Evolutionary conservation across 2,797 vertebrate species (phyloP).

Genomic region (Cephalopachus bancanus): DNA sequence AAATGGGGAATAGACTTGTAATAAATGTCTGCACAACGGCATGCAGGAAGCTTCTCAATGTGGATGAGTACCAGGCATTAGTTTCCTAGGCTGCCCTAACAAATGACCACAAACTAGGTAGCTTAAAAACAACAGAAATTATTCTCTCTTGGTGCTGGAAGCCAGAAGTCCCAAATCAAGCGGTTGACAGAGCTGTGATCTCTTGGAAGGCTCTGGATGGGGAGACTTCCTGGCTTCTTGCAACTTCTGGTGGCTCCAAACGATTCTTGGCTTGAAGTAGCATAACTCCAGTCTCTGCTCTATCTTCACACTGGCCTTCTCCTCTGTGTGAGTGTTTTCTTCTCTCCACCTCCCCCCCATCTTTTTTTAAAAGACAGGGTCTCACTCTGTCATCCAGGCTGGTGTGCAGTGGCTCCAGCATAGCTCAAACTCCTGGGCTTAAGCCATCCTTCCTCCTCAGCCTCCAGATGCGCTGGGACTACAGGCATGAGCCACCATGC

Average conservation of each 20-base stretch:
- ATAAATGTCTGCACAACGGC: background rate
- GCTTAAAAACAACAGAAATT: background rate
- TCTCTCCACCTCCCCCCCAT: too few species aligned
- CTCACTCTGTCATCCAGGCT: too few species aligned
- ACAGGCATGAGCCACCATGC: too few species aligned
- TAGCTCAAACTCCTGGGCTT: too few species aligned
- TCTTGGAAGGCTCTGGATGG: background rate
- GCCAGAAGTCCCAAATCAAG: background rate
- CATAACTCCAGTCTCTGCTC: background rate
- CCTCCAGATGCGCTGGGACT: too few species aligned
- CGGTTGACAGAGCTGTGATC: background rate
- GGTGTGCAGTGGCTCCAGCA: too few species aligned
- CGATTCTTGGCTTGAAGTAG: fast-evolving
- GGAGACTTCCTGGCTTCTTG: background rate
- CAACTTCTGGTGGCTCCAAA: background rate
- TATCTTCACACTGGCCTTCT: background rate
- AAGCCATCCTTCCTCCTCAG: too few species aligned
- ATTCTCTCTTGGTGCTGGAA: background rate
- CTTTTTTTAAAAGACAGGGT: background rate
- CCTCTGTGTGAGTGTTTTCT: background rate
- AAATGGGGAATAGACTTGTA: background rate
- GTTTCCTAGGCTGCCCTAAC: background rate
- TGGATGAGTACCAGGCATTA: background rate
- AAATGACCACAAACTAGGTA: background rate
- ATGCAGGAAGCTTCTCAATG: background rate